Evolutionary conservation across 1,140 invertebrate genomes (phyloP).

Genomic region (Chionoecetes opilio): DNA sequence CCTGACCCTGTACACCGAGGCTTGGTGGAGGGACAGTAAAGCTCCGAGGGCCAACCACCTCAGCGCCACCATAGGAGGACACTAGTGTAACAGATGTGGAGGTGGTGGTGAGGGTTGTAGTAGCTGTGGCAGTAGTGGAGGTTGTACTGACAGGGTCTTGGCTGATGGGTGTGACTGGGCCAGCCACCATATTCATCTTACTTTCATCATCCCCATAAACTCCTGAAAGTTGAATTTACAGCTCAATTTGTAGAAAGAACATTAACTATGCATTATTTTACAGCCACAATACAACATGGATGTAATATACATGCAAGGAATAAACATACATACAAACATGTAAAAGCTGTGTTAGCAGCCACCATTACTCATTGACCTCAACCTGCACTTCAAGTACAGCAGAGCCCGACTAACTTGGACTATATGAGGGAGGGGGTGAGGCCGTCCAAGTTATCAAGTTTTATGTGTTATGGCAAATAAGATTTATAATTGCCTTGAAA

Average conservation of each 20-base stretch:
- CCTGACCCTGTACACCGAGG: slow-evolving; percentile 36
- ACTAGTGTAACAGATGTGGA: slow-evolving; percentile 53
- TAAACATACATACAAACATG: neutral
- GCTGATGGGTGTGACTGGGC: slow-evolving; percentile 51
- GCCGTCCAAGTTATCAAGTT: no score
- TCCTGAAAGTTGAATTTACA: slow-evolving; percentile 66
- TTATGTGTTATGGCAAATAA: no score
- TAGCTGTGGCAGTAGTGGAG: slow-evolving; percentile 40
- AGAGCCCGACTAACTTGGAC: no score
- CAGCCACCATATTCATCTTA: slow-evolving; percentile 70
- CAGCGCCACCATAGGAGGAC: slow-evolving; percentile 39
- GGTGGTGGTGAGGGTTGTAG: slow-evolving; percentile 48
- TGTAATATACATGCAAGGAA: neutral
- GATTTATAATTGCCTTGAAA: no score
- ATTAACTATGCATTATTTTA: neutral
- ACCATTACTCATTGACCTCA: no score
- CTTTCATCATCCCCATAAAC: slow-evolving; percentile 62
- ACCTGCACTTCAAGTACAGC: no score
- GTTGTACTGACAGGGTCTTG: slow-evolving; percentile 39
- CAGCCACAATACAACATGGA: neutral
- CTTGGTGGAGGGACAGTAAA: slow-evolving; percentile 68
- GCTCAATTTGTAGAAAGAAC: slow-evolving; percentile 50
- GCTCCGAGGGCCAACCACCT: neutral
- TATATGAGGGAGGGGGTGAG: no score
- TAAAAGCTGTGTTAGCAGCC: no score